These are phyloP conservation scores for Rhynchonycteris naso DNA, from an alignment of 2,797 vertebrate genomes.

Conservation along the genomic window DNA sequence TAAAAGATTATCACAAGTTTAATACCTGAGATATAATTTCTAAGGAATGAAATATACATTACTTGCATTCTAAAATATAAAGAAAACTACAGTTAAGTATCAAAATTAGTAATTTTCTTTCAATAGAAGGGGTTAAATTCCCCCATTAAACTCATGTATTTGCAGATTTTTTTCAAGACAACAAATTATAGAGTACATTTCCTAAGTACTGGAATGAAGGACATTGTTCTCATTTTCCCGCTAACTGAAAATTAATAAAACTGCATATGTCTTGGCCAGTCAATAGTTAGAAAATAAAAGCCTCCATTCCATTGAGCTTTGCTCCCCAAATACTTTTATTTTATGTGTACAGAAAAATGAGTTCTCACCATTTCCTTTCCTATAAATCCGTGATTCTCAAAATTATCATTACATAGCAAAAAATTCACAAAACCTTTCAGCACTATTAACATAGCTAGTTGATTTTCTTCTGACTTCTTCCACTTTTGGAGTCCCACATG, in stretches of 20 bases:
- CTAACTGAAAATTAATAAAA: constrained; percentile 46
- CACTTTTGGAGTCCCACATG: constrained; percentile 87
- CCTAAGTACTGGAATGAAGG: neutral
- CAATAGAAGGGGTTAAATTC: neutral
- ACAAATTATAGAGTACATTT: constrained; percentile 11
- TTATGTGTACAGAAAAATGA: neutral
- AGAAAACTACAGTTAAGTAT: constrained; percentile 38
- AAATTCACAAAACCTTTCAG: constrained; percentile 38
- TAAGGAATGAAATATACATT: neutral
- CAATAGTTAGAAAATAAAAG: constrained; percentile 17
- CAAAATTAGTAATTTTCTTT: constrained; percentile 39
- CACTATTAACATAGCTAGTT: constrained; percentile 74
- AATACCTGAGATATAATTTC: constrained; percentile 54
- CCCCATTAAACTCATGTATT: neutral
- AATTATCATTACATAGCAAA: neutral
- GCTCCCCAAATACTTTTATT: constrained; percentile 31
- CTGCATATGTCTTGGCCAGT: neutral
- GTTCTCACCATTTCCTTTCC: constrained; percentile 7
- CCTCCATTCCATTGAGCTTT: neutral
- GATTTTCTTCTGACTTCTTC: constrained; percentile 91
- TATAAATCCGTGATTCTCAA: constrained; percentile 35
- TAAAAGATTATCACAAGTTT: constrained; percentile 2
- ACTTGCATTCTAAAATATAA: constrained; percentile 25
- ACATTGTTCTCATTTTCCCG: constrained; percentile 14
- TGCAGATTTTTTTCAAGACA: constrained; percentile 19